Conservation (phyloP, 1,140 invertebrate species). For the Drosophila insularis region DNA sequence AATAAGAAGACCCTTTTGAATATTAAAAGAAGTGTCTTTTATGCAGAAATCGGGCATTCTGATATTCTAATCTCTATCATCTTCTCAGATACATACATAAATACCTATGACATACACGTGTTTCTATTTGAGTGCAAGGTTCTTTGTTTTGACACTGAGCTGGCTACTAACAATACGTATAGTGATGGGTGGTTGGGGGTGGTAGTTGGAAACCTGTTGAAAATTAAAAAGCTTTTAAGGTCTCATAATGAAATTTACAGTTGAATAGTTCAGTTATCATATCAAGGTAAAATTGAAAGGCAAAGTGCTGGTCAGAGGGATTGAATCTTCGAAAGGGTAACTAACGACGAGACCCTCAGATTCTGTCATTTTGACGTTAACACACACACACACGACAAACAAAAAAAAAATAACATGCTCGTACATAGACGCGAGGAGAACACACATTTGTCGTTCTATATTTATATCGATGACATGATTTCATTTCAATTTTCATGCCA, state of each 20-base stretch:
- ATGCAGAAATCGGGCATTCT: neutral
- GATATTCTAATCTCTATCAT: constrained; percentile 4
- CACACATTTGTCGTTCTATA: constrained; percentile 42
- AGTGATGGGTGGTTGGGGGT: constrained; percentile 3
- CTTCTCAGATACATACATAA: neutral
- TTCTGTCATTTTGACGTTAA: constrained; percentile 39
- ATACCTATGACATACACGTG: neutral
- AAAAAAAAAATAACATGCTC: neutral
- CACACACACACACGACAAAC: constrained; percentile 8
- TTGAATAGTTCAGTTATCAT: constrained; percentile 9
- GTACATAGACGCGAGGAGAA: neutral
- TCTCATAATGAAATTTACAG: constrained; percentile 13
- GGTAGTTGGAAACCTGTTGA: constrained; percentile 34
- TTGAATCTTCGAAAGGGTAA: constrained; percentile 5
- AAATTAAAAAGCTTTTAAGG: constrained; percentile 26
- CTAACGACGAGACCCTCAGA: constrained; percentile 27
- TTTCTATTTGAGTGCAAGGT: constrained; percentile 1
- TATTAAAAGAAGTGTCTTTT: neutral
- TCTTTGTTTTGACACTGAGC: constrained; percentile 6
- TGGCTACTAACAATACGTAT: neutral
- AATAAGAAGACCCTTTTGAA: neutral
- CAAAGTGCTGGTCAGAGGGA: constrained; percentile 10
- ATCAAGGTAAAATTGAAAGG: constrained; percentile 6
- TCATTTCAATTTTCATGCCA: constrained; percentile 65
- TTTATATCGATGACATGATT: constrained; percentile 67